These are phyloP conservation scores for Drosophila algonquin DNA, from an alignment of 2,888 invertebrate genomes.

Conservation along the genomic window DNA sequence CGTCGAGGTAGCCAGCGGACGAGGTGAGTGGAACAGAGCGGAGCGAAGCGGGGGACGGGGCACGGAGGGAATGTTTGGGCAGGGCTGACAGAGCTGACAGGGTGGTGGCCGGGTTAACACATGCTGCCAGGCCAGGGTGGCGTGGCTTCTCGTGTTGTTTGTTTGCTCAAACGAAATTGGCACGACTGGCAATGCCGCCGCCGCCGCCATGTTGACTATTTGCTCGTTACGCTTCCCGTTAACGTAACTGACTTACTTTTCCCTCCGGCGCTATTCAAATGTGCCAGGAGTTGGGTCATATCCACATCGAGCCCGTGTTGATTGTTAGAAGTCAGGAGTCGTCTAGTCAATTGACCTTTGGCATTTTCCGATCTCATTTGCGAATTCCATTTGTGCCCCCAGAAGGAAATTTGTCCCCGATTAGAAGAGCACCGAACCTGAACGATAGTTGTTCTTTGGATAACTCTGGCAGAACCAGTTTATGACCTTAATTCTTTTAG, in stretches of 20 bases:
- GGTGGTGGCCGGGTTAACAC: constrained; percentile 1
- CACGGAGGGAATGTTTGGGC: not conserved
- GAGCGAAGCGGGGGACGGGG: not conserved
- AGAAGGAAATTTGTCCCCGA: too few relatives aligned
- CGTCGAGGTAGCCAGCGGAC: constrained; percentile 24
- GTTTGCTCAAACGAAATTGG: constrained; percentile 71
- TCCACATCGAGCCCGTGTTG: constrained; percentile 50
- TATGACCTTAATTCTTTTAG: too few relatives aligned
- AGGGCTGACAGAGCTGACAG: constrained; percentile 2
- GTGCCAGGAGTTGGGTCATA: constrained; percentile 46
- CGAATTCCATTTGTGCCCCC: constrained; percentile 12
- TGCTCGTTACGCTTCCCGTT: constrained; percentile 54
- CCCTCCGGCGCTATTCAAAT: constrained; percentile 67
- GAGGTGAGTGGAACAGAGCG: not conserved
- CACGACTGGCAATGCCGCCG: constrained; percentile 56
- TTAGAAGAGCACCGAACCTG: not conserved
- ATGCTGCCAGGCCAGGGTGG: not conserved
- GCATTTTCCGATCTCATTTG: not conserved
- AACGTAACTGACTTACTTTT: constrained; percentile 62
- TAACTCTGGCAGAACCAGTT: too few relatives aligned
- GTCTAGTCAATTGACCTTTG: constrained; percentile 31
- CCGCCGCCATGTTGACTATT: constrained; percentile 68
- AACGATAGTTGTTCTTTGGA: too few relatives aligned
- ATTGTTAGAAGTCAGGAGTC: constrained; percentile 1
- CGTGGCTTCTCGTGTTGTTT: constrained; percentile 47